phyloP scores from a whole-genome alignment of 2,888 invertebrate species.

The Caenorhabditis sp. region DNA sequence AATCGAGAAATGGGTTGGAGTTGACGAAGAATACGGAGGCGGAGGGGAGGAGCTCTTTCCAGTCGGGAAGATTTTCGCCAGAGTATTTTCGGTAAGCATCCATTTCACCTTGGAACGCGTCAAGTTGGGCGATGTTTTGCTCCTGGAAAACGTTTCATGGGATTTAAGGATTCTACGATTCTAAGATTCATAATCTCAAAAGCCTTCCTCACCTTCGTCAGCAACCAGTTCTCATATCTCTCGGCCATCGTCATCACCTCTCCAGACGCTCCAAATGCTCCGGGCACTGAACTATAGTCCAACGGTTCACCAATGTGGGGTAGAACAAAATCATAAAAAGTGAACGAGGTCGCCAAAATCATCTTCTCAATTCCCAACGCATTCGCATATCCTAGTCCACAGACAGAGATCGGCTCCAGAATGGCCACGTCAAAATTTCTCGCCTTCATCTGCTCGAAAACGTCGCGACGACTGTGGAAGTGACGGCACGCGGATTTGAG shows the following conservation, averaged over 20 bases:
- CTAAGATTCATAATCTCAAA: neutral
- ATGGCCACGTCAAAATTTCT: conserved; percentile 56
- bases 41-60: conserved; percentile 50
- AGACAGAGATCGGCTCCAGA: conserved; percentile 46
- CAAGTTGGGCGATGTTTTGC: conserved; percentile 2
- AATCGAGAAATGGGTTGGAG: conserved; percentile 66
- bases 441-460: conserved; percentile 44
- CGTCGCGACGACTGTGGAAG: conserved; percentile 30
- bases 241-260: conserved; percentile 50
- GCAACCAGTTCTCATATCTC: conserved; percentile 48
- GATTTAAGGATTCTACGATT: neutral
- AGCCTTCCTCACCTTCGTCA: neutral
- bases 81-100: conserved; percentile 13
- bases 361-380: conserved; percentile 43
- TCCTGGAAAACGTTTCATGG: conserved; percentile 5
- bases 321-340: conserved; percentile 34
- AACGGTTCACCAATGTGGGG: conserved; percentile 40
- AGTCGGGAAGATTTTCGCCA: conserved; percentile 23
- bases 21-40: conserved; percentile 63
- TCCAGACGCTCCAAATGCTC: conserved; percentile 30
- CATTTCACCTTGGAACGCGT: conserved; percentile 39
- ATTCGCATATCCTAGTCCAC: conserved; percentile 50
- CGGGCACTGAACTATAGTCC: conserved; percentile 54
- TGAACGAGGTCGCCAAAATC: conserved; percentile 46
- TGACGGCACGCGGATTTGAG: conserved; percentile 38